A percentile compares a stretch with the other conserved stretches of the same genome.
Conservation (phyloP, 35 echinoderm and acorn worm species). For the Heliocidaris tuberculata region DNA sequence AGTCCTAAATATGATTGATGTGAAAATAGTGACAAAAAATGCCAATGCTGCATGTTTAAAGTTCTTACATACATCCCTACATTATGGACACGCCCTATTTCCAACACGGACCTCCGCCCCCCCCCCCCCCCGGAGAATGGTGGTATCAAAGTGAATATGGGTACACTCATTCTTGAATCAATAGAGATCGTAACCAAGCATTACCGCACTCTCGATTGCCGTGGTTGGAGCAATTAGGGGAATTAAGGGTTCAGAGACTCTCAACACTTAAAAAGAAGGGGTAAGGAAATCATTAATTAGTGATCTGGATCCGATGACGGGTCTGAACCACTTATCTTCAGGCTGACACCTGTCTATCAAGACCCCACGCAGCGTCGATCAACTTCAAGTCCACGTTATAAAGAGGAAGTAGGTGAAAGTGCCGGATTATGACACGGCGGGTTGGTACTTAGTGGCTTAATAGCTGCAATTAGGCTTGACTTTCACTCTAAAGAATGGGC, state of each 20-base stretch:
- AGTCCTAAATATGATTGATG: no score
- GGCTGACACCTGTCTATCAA: slow-evolving; percentile 5
- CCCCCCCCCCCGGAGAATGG: not conserved
- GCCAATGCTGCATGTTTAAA: no score
- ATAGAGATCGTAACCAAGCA: not conserved
- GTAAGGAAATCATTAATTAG: slow-evolving; percentile 27
- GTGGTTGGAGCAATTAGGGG: not conserved
- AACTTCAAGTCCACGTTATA: not conserved
- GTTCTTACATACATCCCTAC: no score
- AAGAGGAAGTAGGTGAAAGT: not conserved
- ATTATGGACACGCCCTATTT: not conserved
- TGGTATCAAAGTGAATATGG: not conserved
- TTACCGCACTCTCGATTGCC: not conserved
- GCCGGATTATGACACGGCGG: not conserved
- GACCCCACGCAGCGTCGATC: not conserved
- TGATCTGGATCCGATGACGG: not conserved
- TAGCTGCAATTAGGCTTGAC: not conserved
- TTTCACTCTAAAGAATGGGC: not conserved
- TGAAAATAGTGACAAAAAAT: no score
- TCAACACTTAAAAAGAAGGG: slow-evolving; percentile 7
- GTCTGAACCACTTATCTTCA: not conserved
- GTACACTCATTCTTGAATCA: slow-evolving; percentile 5
- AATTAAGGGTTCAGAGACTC: not conserved
- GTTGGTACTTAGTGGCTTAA: not conserved
- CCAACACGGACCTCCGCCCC: not conserved